These are phyloP conservation scores for Antrozous pallidus DNA, from an alignment of 2,797 vertebrate species.

Conservation along the genomic window DNA sequence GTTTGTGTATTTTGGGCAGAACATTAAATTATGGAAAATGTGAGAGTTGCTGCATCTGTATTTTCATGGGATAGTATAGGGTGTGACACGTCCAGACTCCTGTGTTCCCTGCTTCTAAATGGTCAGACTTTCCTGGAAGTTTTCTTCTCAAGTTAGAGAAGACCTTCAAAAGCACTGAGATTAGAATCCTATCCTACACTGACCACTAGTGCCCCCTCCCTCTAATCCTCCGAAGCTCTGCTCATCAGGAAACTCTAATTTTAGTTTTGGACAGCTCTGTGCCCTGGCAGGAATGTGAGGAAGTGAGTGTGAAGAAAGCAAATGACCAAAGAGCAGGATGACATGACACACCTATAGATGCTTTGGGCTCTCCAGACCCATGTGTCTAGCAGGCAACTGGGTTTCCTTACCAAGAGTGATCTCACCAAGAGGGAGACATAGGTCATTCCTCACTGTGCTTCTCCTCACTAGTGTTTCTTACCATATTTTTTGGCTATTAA, in stretches of 20 bases:
- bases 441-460: not conserved
- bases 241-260: not conserved
- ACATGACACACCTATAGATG: not conserved
- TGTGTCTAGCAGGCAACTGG: not conserved
- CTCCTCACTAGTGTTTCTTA: not conserved
- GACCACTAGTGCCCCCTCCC: not conserved
- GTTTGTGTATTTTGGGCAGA: conserved; percentile 56
- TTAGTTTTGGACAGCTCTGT: not conserved
- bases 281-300: not conserved
- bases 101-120: not conserved
- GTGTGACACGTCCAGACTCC: not conserved
- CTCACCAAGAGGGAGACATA: not conserved
- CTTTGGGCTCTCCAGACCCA: not conserved
- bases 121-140: not conserved
- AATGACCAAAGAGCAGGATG: not conserved
- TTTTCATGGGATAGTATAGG: conserved; percentile 30
- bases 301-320: not conserved
- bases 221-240: not conserved
- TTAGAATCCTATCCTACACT: not conserved
- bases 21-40: conserved; percentile 56
- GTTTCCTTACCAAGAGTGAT: not conserved
- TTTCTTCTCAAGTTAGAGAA: conserved; percentile 40
- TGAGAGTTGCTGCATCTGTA: conserved; percentile 43
- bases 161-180: not conserved
- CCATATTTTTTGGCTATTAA: not conserved